Percentiles rank a stretch among this genome's conserved stretches.
Conservation (phyloP, 1,140 invertebrate species). For the Drosophila orena region DNA sequence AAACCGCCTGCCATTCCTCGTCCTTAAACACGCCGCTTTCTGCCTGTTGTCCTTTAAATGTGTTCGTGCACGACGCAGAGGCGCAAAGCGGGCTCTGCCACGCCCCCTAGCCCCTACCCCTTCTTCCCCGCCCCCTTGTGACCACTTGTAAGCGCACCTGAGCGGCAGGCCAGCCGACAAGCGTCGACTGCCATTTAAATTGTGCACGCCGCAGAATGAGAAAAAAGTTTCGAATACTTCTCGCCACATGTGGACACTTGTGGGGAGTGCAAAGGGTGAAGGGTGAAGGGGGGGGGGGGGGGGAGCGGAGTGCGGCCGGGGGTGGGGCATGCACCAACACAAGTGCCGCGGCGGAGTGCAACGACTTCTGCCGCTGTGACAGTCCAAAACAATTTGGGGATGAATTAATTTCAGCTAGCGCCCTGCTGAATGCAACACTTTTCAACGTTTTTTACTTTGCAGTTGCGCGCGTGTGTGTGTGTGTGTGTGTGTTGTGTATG, state of each 20-base stretch:
- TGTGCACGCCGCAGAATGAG: constrained; percentile 60
- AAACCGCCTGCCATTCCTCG: constrained; percentile 2
- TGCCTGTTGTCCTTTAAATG: constrained; percentile 67
- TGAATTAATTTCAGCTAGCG: constrained; percentile 50
- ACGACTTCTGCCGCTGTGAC: constrained; percentile 61
- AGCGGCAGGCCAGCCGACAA: constrained; percentile 69
- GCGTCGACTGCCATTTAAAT: constrained; percentile 73
- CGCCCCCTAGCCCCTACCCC: background rate
- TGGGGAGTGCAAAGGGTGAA: constrained; percentile 4
- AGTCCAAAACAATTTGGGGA: constrained; percentile 59
- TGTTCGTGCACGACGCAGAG: constrained; percentile 63
- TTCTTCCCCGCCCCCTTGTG: constrained; percentile 41
- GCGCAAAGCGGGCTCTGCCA: constrained; percentile 43
- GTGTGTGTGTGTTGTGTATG: constrained; percentile 21
- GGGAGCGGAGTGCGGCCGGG: background rate
- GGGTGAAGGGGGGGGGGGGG: background rate
- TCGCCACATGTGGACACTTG: constrained; percentile 75
- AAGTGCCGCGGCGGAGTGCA: constrained; percentile 63
- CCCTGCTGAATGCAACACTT: constrained; percentile 32
- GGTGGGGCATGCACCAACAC: background rate
- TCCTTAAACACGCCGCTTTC: constrained; percentile 5
- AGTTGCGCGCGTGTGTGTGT: constrained; percentile 7
- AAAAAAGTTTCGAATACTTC: constrained; percentile 58
- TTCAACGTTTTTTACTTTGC: constrained; percentile 24
- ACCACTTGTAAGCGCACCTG: constrained; percentile 73